Evolutionary conservation across 2,888 invertebrate species (phyloP), one percentile per base, ranked within the genome.

Genomic region (Coremacera marginata): DNA sequence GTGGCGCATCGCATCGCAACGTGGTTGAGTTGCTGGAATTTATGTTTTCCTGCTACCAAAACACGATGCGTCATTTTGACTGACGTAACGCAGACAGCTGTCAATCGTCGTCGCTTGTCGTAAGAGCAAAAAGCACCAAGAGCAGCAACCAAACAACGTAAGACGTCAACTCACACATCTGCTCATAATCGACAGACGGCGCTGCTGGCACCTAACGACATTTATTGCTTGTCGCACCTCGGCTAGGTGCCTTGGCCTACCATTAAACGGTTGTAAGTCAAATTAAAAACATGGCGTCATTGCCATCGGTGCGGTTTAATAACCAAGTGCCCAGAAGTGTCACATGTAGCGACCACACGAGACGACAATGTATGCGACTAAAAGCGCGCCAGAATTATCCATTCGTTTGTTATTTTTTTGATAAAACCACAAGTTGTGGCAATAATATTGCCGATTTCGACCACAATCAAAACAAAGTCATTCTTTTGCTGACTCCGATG

Each of bases 31-130:
- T 85, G 80, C 83, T 85, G 82, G 80, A 80, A 37, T 83, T 87
- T 85, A 86, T 89, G 89, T 82, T 87, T 85, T 84, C 89, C 89
- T 89, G 88, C 84, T 89, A 86, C 86, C 84, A 87, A 88, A 89
- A 89, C 86, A 89, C 89, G 88, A 89, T 89, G 89, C 89, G 89
- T 89, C 89, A 89, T 87, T 89, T 89, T 89, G 89, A 89, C 89
- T 89, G 89, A 89, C 89, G 88, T 88, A 89, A 88, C 85, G 84
- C 86, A 84, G 89, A 89, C 89, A 89, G 89, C 87, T 88, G 89
- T 89, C 89, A 89, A 87, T 88, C 86, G 84, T 83, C 83, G 84
- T 79, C 62, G 79, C 76, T 11, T 63, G 31, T 31, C 73, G 71
- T 55, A 70, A 34, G 37, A 55, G 34, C 37, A n/a, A 14, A 19